Evolutionary conservation across 2,797 vertebrate species (phyloP), one percentile per base, ranked within the genome.

Genomic region (Melanogrammus aeglefinus): DNA sequence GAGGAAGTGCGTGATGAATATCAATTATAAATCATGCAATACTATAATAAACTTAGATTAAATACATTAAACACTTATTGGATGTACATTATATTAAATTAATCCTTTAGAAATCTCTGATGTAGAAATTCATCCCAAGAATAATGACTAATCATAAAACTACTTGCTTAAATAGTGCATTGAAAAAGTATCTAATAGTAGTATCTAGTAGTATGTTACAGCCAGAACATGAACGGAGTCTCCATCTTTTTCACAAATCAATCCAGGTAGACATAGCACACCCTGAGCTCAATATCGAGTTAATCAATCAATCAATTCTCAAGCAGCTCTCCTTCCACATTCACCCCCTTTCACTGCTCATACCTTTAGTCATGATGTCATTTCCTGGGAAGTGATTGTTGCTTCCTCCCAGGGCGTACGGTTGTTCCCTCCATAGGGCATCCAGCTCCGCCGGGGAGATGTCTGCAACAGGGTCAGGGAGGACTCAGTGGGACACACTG

Each of bases 351-450:
- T 8, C 57, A 24, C 57, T 63, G n/a, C 57, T 24, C 76, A 51
- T 93, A 95, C 94, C 95, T 93, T 93, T 90, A 75, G 93, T 92
- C 94, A 94, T 95, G 90, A 88, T 90, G 90, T 91, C 89, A 92
- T 92, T 93, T 90, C 91, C 90, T 72, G 89, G 82, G 81, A 94
- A 94, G 86, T 93, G 91, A 51, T 94, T 91, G 88, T 91, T 90
- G 83, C 91, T 77, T 84, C 87, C 92, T 12, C 93, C 90, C 12
- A 94, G 84, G 72, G 91, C 87, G 51, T 94, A 95, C 0, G 92
- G 89, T 0, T 93, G 94, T 74, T 94, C 94, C 84, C 92, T 91
- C 94, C 94, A 94, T 36, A 95, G 92, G 84, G 93, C 92, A 81
- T 95, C 94, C 86, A 95, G 90, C 85, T 95, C 95, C 84, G 93